Evolutionary conservation across 2,888 invertebrate species (phyloP), one percentile per base, ranked within the genome.

Genomic region (Chrysolina oricalcia): DNA sequence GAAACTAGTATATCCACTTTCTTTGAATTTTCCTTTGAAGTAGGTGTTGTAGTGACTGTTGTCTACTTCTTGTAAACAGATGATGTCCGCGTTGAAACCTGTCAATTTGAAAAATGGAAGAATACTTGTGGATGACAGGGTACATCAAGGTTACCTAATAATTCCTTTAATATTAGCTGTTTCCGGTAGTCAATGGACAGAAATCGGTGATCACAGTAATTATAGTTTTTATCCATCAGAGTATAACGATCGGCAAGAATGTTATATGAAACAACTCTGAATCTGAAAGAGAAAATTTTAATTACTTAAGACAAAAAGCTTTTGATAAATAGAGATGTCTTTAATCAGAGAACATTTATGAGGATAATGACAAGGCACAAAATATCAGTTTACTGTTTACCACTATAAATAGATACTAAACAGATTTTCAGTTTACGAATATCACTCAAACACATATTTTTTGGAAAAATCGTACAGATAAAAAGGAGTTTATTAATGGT

Each of bases 31-130:
- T 3, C 93, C 92, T 53, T 87, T 83, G 35, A 97, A 90, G 84
- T 94, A 94, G 78, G 91, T 86, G 9, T 92, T 89, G 88, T 94
- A 97, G 64, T 97, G 90, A 89, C 94, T 95, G 13, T 87, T 87
- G 87, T 98, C 98, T 0, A 98, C 96, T 91, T 98, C 98, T 91
- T 98, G 98, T 15, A 98, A 90, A 83, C 98, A 98, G 70, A 97
- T 90, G 68, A 98, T 90, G 87, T 98, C 98, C 50, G 94, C 93
- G 89, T 98, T 95, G 86, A 97, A 98, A n/a, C 96, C 97, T 93
- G 80, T 43, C 11, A 43, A 48, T 43, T 40, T 35, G 15, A 23
- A 63, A 73, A 48, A 48, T 1, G 8, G 17, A 48, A 48, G 17
- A 27, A 10, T 9, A 13, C 13, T 41, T 56, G 11, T 35, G 6